Base-by-base conservation (phyloP, 2,113 vertebrate species). In the Indri indri region DNA sequence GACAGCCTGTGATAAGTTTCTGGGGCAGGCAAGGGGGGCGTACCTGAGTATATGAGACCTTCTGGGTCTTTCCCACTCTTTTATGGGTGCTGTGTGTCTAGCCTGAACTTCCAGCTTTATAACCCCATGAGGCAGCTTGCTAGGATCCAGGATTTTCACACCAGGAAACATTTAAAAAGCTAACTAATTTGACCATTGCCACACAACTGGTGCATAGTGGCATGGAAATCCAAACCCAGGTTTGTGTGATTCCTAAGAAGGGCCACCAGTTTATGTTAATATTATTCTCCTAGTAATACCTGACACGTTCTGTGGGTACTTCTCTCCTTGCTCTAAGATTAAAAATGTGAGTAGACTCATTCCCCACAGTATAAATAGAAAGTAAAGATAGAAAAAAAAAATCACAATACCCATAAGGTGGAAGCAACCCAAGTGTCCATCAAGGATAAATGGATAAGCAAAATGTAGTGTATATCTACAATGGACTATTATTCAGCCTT, bases 61-160 rank as follows among this genome's bases (percentile, higher is more conserved):
- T 18, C 16, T 27, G 59, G 59, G 23, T 61, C 59, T 61, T 17
- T 27, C n/a, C 11, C 1, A 1, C 25, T 30, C 5, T 5, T 5
- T 80, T 61, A 50, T 54, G 45, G 22, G 13, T 4, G 20, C 11
- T 0, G 0, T 20, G 14, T 5, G 11, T 1, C 66, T 30, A 30
- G 71, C 18, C 30, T 5, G 1, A 23, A n/a, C 25, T 6, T 65
- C 8, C 11, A 82, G 52, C 34, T 77, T 59, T 63, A 25, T 20
- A 37, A 5, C 1, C 17, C 12, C 30, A 18, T 25, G 32, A 18
- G 4, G 7, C 47, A 37, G 13, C 40, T 11, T 34, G 3, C 17
- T 14, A 59, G 47, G 18, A 74, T 50, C 40, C 52, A 8, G 9
- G 63, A 37, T 25, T 90, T 80, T 90, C 45, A 63, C 1, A 59